A percentile compares a stretch with the other conserved stretches of the same genome.
phyloP scores from a whole-genome alignment of 1,140 invertebrate genomes.

The Hylaeus anthracinus region DNA sequence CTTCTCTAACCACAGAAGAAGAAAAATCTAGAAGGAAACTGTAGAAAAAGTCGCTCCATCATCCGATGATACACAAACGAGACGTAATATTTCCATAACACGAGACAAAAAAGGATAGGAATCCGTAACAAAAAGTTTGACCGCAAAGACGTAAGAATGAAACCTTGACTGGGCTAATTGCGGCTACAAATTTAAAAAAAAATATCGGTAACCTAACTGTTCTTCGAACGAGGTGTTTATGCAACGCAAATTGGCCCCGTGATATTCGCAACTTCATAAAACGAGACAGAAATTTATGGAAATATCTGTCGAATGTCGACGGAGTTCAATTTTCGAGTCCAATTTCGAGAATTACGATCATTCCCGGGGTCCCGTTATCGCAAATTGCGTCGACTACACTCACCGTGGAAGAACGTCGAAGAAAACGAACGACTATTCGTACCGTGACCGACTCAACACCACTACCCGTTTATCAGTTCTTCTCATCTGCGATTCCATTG shows the following conservation, averaged over 20 bases:
- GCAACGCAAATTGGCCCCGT: background rate
- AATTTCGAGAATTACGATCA: constrained; percentile 3
- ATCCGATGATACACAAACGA: background rate
- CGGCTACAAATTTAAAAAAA: background rate
- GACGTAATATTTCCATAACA: background rate
- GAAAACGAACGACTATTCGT: constrained; percentile 1
- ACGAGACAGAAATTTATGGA: background rate
- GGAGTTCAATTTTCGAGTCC: background rate
- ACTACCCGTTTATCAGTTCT: background rate
- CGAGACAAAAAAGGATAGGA: background rate
- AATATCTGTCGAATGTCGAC: background rate
- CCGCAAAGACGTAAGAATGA: constrained; percentile 8
- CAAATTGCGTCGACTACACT: background rate
- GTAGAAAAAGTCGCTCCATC: background rate
- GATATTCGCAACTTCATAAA: background rate
- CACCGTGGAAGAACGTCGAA: background rate
- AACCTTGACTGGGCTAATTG: constrained; percentile 13
- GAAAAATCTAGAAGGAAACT: no score
- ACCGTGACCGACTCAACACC: background rate
- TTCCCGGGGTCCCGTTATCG: background rate
- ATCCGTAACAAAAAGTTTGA: background rate
- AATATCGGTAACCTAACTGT: background rate
- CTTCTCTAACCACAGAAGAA: no score
- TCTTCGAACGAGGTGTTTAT: background rate
- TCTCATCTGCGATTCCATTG: background rate